A percentile compares a stretch with the other conserved stretches of the same genome.
These are phyloP conservation scores for Macquaria ambigua DNA, from an alignment of 2,113 vertebrate species.

Conservation along the genomic window DNA sequence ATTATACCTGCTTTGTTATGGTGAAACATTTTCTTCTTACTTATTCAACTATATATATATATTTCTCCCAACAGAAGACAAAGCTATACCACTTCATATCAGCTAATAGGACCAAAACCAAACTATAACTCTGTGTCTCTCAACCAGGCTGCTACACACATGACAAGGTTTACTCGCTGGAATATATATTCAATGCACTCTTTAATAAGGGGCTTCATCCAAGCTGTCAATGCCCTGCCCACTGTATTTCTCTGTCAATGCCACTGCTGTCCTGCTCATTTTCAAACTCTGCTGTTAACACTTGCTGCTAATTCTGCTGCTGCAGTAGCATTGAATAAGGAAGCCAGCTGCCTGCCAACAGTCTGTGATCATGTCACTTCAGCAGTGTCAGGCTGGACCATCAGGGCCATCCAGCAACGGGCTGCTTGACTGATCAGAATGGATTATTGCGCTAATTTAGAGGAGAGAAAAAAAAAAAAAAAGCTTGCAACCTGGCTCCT, in stretches of 20 bases:
- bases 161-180: background rate
- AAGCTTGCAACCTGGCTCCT: background rate
- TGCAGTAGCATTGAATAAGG: background rate
- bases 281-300: background rate
- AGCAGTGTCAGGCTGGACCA: background rate
- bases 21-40: background rate
- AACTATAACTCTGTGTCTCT: background rate
- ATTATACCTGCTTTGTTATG: background rate
- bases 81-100: background rate
- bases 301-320: constrained; percentile 10
- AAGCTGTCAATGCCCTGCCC: background rate
- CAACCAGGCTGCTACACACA: background rate
- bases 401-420: background rate
- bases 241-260: background rate
- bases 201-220: constrained; percentile 12
- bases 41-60: background rate
- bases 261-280: background rate
- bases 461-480: background rate
- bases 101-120: background rate
- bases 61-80: background rate
- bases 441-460: background rate
- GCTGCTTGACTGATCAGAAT: background rate
- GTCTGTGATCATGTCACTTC: background rate
- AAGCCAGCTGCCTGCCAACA: background rate
- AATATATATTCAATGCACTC: background rate